A percentile compares a stretch with the other conserved stretches of the same genome.
phyloP scores from a whole-genome alignment of 2,113 vertebrate species.

The Lonchura striata region DNA sequence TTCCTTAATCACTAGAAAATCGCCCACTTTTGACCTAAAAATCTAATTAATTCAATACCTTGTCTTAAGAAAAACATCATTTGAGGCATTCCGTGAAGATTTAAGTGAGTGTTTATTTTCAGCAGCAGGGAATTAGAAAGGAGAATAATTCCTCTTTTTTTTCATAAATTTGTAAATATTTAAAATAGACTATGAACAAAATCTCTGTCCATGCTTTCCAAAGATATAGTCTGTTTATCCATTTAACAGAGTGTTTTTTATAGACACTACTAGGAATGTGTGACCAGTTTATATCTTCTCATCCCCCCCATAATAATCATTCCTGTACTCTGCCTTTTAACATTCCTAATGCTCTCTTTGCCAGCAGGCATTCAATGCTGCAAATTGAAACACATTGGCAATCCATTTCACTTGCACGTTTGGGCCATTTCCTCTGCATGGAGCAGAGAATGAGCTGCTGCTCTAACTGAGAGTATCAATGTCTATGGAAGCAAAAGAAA shows the following conservation, averaged over 20 bases:
- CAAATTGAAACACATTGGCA: neutral
- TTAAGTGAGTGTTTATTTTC: neutral
- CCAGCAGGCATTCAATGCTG: neutral
- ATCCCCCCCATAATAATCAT: neutral
- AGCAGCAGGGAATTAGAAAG: neutral
- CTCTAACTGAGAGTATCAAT: neutral
- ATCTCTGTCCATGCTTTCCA: neutral
- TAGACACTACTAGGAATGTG: neutral
- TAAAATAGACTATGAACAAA: neutral
- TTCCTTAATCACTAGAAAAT: neutral
- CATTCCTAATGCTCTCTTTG: neutral
- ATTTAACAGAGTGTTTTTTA: neutral
- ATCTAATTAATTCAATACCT: neutral
- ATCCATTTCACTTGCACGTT: neutral
- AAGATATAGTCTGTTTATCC: neutral
- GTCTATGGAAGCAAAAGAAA: neutral
- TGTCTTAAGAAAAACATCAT: neutral
- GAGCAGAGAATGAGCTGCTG: neutral
- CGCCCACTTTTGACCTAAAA: neutral
- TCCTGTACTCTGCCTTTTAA: neutral
- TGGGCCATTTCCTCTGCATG: neutral
- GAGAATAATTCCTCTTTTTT: neutral
- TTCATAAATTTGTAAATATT: neutral
- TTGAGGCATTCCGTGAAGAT: neutral
- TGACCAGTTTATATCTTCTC: neutral